Evolutionary conservation across 2,888 invertebrate genomes (phyloP).

Genomic region (Cephus sareptanus): DNA sequence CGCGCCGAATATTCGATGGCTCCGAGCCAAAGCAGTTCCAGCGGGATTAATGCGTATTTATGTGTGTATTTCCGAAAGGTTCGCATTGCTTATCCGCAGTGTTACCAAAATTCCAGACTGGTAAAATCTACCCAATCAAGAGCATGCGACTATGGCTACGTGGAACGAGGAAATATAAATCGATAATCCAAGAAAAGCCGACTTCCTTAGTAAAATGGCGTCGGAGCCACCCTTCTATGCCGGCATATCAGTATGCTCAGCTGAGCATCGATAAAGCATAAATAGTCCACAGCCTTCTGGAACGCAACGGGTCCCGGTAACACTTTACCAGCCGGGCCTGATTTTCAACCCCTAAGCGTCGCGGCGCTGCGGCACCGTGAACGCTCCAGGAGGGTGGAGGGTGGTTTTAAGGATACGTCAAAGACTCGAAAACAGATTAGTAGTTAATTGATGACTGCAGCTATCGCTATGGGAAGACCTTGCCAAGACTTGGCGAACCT

Average conservation of each 20-base stretch:
- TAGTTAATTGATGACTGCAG: slow-evolving; percentile 21
- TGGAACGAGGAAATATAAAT: neutral
- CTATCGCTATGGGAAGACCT: neutral
- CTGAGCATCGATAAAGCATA: slow-evolving; percentile 36
- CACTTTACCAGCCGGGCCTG: too few relatives aligned
- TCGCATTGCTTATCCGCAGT: slow-evolving; percentile 3
- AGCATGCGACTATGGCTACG: too few relatives aligned
- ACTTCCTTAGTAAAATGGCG: slow-evolving; percentile 2
- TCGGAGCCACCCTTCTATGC: slow-evolving; percentile 25
- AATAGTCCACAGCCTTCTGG: slow-evolving; percentile 30
- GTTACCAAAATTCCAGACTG: too few relatives aligned
- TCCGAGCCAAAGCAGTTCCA: slow-evolving; percentile 50
- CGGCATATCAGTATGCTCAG: slow-evolving; percentile 28
- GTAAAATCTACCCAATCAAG: too few relatives aligned
- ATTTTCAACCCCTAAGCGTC: slow-evolving; percentile 3
- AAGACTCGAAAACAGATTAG: slow-evolving; percentile 25
- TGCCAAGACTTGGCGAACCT: too few relatives aligned
- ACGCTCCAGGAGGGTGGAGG: neutral
- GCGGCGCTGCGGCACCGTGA: neutral
- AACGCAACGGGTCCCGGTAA: neutral
- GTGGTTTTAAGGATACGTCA: slow-evolving; percentile 14
- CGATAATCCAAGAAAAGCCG: slow-evolving; percentile 11
- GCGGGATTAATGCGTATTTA: slow-evolving; percentile 60
- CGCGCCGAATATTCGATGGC: slow-evolving; percentile 47
- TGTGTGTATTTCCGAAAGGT: slow-evolving; percentile 46